These are phyloP conservation scores for Clavelina lepadiformis DNA, from an alignment of 23 tunicate species.

Conservation along the genomic window DNA sequence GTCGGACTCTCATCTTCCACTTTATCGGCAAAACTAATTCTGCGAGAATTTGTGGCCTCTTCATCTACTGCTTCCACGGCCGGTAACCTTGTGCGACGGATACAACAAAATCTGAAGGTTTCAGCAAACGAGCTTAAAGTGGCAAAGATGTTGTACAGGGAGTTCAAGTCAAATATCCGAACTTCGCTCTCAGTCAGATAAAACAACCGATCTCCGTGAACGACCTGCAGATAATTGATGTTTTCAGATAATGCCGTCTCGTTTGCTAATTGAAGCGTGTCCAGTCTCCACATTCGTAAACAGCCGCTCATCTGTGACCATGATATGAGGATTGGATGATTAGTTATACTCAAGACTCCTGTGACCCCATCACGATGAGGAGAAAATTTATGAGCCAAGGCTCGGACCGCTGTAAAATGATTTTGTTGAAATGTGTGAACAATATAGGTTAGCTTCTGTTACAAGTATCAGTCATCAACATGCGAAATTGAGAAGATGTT, in stretches of 20 bases:
- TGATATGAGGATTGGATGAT: slow-evolving; percentile 58
- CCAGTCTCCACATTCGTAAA: slow-evolving; percentile 73
- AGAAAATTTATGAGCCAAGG: slow-evolving; percentile 43
- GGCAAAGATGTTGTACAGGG: slow-evolving; percentile 33
- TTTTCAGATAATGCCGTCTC: slow-evolving; percentile 48
- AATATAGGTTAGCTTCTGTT: background rate
- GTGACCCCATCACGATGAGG: slow-evolving; percentile 72
- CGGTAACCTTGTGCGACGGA: slow-evolving; percentile 15
- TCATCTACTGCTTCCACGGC: background rate
- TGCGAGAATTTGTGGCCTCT: background rate
- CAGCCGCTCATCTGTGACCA: slow-evolving; percentile 68
- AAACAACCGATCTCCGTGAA: slow-evolving; percentile 25
- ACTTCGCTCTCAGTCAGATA: slow-evolving; percentile 41
- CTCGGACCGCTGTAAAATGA: slow-evolving; percentile 20
- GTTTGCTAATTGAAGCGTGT: slow-evolving; percentile 43
- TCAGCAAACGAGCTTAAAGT: slow-evolving; percentile 35
- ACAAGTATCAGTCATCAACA: background rate
- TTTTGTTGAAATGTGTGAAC: background rate
- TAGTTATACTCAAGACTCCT: slow-evolving; percentile 30
- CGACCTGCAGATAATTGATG: slow-evolving; percentile 18
- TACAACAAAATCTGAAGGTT: slow-evolving; percentile 19
- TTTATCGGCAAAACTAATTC: background rate
- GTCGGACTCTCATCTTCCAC: background rate
- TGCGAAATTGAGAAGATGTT: background rate
- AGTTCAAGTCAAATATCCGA: slow-evolving; percentile 48